Evolutionary conservation across 2,888 invertebrate species (phyloP), one percentile per base, ranked within the genome.

Genomic region (Hoplodrina blanda): DNA sequence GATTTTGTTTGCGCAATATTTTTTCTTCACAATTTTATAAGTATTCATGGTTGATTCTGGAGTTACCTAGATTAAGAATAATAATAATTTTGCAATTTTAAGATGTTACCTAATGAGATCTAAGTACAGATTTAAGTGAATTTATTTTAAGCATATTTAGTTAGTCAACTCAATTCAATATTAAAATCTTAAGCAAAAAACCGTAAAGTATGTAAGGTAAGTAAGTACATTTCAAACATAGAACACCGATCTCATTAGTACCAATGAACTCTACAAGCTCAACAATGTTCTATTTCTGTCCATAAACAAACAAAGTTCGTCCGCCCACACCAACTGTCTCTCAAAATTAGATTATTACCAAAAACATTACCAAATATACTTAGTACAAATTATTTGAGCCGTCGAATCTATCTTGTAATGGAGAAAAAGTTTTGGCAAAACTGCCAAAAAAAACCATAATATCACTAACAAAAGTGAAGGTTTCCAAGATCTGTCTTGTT

Each of bases 211-310:
- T 50, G 41, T 30, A 44, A 74, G 8, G 56, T 10, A 11, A 46
- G 46, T 44, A 37, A 11, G 7, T 46, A 52, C 11, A 73, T 37
- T 62, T 55, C 19, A 50, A 73, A 49, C 19, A 19, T 54, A 17
- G n/a, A 25, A 50, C 20, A 59, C 53, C 41, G 50, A 44, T 46
- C 54, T 72, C 60, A 44, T 73, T 60, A 78, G 44, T 73, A 55
- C 25, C 44, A 62, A 73, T 41, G 79, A 73, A 44, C 54, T 78
- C 33, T 19, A 50, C 44, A 52, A 73, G 37, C 44, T 78, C 50
- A 30, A 65, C 59, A 65, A 65, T 20, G 67, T 65, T 65, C 67
- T 74, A 65, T 74, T 80, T 75, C n/a, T 37, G 11, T 50, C 52
- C 19, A 53, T 20, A 69, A 62, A 53, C 62, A 62, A 81, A 60